Evolutionary conservation across 2,888 invertebrate species (phyloP).

Genomic region (Prosapia bicincta): DNA sequence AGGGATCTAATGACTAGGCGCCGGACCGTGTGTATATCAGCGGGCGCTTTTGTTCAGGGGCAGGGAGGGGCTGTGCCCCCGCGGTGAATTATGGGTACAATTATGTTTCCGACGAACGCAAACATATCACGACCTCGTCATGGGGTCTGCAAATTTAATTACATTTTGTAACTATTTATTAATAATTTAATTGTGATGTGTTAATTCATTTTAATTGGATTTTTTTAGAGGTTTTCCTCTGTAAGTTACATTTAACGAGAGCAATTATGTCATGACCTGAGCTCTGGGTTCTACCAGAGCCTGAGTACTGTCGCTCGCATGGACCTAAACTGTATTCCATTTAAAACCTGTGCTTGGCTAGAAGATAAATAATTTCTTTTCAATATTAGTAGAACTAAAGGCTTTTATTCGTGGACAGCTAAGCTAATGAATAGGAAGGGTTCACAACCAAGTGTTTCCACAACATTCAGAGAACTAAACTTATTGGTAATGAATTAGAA

Average conservation of each 20-base stretch:
- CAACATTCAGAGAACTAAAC: too few species aligned
- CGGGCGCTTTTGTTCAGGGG: neutral
- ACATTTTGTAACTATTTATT: conserved; percentile 2
- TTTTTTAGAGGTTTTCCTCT: neutral
- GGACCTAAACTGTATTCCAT: too few species aligned
- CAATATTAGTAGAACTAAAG: too few species aligned
- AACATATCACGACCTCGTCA: neutral
- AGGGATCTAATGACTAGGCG: neutral
- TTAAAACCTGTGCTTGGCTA: too few species aligned
- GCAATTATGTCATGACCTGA: neutral
- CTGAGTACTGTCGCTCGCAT: too few species aligned
- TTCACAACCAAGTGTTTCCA: too few species aligned
- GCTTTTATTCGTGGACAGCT: too few species aligned
- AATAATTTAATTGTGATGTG: neutral
- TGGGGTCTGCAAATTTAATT: neutral
- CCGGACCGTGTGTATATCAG: neutral
- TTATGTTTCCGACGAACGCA: neutral
- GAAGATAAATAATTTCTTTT: too few species aligned
- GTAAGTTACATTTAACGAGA: neutral
- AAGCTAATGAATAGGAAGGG: too few species aligned
- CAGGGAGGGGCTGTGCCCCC: neutral
- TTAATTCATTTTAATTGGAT: neutral
- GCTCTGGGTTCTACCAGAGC: neutral
- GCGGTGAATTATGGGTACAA: neutral
- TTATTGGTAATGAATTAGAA: too few species aligned